These are phyloP conservation scores for Pteria penguin DNA, from an alignment of 2,888 invertebrate species.

Conservation along the genomic window DNA sequence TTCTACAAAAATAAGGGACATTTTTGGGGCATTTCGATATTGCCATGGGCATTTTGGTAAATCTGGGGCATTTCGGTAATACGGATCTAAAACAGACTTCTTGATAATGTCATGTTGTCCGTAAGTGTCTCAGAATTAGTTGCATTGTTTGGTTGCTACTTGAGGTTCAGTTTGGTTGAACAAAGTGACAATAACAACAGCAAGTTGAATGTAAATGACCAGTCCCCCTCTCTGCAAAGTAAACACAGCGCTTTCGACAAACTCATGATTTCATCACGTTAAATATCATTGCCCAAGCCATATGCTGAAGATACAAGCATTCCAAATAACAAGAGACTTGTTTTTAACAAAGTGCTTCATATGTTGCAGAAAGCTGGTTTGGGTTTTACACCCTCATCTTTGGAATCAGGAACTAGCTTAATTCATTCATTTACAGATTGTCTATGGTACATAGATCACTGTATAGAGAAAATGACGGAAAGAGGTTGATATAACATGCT, in stretches of 20 bases:
- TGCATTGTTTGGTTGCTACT: neutral
- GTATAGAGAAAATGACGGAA: neutral
- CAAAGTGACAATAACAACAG: neutral
- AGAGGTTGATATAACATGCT: no score
- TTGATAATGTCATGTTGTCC: neutral
- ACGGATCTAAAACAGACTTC: no score
- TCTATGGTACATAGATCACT: neutral
- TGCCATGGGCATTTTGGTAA: no score
- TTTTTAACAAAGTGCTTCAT: neutral
- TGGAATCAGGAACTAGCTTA: neutral
- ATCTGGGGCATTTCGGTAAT: no score
- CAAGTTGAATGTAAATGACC: neutral
- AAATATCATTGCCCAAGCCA: neutral
- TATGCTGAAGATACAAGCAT: neutral
- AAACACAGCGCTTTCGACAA: neutral
- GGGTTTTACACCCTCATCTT: neutral
- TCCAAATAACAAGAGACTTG: neutral
- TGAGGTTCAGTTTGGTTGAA: neutral
- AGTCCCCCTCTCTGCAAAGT: neutral
- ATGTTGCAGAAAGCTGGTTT: neutral
- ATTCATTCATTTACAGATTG: neutral
- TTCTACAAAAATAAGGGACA: no score
- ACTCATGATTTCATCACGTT: neutral
- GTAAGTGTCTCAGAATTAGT: no score
- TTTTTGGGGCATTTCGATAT: no score